Base-by-base conservation (phyloP, 2,797 vertebrate genomes). In the Anniella stebbinsi region DNA sequence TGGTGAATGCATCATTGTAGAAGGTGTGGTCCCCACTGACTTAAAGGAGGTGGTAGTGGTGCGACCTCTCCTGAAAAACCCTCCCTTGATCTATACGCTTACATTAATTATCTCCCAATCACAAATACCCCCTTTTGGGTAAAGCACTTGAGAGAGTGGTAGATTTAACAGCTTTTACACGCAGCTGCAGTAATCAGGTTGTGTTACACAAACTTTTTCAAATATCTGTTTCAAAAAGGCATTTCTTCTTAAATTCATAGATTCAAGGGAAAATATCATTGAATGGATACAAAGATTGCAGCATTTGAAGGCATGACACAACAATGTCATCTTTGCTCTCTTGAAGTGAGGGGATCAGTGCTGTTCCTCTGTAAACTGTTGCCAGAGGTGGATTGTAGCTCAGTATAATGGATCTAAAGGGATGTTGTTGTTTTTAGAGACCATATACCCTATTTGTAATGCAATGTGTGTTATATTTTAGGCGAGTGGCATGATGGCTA, bases 401-500 rank as follows among this genome's bases (percentile, higher is more conserved):
- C 48, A 70, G 41, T 33, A 21, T 21, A 80, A 69, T 70, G 15
- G 38, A n/a, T 7, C 28, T 38, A 38, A 72, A n/a, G 13, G 12
- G 18, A 2, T 1, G 21, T 80, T 80, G 12, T 36, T 54, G 5
- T 36, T 75, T 41, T 85, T 33, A 86, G 12, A 17, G 0, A 77
- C 8, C 54, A 51, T 82, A 80, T 85, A 88, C 88, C 66, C 88
- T 80, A 82, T 21, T 89, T 73, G 41, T 30, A 0, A 83, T 73
- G 1, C 1, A 18, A 91, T 73, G 84, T 82, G 48, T 69, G 36
- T 89, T 75, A 0, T 0, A 81, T 87, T 4, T 69, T 82, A 76
- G 80, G 73, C 41, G 23, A 87, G 88, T 87, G 82, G 63, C 92
- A 87, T 36, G 72, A 90, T 90, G 89, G 89, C 89, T 57, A 90